Percentiles rank a stretch among this genome's conserved stretches.
phyloP scores from a whole-genome alignment of 2,113 vertebrate genomes.

The Scatophagus argus region DNA sequence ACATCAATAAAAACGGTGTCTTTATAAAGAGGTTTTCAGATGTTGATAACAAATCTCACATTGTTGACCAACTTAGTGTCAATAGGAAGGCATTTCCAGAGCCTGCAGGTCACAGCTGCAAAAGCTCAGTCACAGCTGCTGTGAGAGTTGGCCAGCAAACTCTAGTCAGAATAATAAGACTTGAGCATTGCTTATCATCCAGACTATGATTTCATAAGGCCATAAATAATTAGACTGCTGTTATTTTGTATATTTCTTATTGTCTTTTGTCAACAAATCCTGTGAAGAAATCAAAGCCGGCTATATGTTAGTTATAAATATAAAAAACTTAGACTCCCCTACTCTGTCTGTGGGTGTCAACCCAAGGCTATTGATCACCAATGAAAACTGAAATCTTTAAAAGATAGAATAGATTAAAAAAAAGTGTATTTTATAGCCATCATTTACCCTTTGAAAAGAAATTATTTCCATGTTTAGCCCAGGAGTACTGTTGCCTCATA shows the following conservation, averaged over 20 bases:
- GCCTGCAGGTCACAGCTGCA: background rate
- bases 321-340: background rate
- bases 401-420: too few species aligned
- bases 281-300: background rate
- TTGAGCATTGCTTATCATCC: background rate
- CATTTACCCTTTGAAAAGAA: background rate
- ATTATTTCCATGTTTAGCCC: background rate
- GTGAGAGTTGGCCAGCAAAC: background rate
- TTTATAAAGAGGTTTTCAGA: background rate
- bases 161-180: background rate
- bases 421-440: background rate
- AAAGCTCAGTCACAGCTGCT: background rate
- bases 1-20: background rate
- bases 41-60: slow-evolving; percentile 2
- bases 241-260: background rate
- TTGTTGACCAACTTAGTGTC: slow-evolving; percentile 21
- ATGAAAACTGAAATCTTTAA: background rate
- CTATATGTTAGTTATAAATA: background rate
- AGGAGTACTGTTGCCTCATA: too few species aligned
- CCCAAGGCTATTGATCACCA: background rate
- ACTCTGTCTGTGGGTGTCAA: background rate
- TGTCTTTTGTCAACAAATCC: background rate
- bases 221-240: background rate
- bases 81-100: background rate
- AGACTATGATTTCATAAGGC: background rate